Conservation (phyloP, 2,888 invertebrate species). For the Allacma fusca region DNA sequence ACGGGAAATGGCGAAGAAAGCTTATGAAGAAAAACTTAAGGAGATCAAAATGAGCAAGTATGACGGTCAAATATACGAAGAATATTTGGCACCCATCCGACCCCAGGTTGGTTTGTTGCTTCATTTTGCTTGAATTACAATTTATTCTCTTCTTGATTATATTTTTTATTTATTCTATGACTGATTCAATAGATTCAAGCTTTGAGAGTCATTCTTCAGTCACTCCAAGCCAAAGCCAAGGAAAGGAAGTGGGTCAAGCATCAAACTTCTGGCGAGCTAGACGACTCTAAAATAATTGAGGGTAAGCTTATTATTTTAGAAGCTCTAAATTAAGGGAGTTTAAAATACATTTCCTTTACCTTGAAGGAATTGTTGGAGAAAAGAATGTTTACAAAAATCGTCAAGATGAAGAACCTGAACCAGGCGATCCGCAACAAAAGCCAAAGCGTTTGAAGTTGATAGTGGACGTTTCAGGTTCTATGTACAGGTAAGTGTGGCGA, state of each 20-base stretch:
- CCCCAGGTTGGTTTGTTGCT: conserved; percentile 70
- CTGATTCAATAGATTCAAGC: too few relatives aligned
- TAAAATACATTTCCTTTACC: conserved; percentile 25
- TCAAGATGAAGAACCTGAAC: conserved; percentile 85
- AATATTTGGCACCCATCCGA: conserved; percentile 79
- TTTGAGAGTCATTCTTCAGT: conserved; percentile 81
- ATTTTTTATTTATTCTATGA: conserved; percentile 51
- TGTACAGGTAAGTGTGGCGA: conserved; percentile 89
- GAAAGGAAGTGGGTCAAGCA: conserved; percentile 93
- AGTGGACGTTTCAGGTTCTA: conserved; percentile 94
- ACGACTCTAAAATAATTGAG: conserved; percentile 94
- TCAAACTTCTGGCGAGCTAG: conserved; percentile 93
- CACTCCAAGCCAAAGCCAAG: conserved; percentile 90
- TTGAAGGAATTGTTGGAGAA: conserved; percentile 83
- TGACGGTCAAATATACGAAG: conserved; percentile 86
- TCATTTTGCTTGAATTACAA: too few relatives aligned
- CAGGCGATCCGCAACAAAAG: conserved; percentile 84
- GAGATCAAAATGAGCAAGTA: conserved; percentile 96
- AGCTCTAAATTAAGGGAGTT: too few relatives aligned
- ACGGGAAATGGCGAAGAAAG: conserved; percentile 89
- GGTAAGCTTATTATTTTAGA: conserved; percentile 66
- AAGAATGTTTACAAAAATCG: conserved; percentile 86
- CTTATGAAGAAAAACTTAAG: conserved; percentile 82
- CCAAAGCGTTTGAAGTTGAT: conserved; percentile 88
- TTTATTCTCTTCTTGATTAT: too few relatives aligned